These are phyloP conservation scores for Chloebia gouldiae DNA, from an alignment of 2,113 vertebrate species.

Conservation along the genomic window DNA sequence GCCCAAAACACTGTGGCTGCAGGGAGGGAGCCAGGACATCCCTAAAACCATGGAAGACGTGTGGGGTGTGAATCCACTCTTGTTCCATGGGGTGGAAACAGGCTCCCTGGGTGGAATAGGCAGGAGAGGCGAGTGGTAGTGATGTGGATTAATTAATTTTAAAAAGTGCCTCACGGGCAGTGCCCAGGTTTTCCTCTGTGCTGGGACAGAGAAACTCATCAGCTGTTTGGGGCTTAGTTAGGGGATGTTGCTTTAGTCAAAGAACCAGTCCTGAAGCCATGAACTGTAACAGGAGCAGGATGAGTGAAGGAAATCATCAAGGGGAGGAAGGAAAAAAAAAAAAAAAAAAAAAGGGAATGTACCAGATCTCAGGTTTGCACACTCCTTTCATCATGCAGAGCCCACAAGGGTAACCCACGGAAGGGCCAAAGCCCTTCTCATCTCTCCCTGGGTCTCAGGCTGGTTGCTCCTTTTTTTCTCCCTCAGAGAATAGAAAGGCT, in stretches of 20 bases:
- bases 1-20: neutral
- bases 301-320: constrained; percentile 21
- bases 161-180: neutral
- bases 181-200: neutral
- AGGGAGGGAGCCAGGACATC: neutral
- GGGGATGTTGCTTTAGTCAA: neutral
- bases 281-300: constrained; percentile 16
- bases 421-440: neutral
- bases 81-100: neutral
- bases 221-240: neutral
- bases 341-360: neutral
- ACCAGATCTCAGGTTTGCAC: constrained; percentile 29
- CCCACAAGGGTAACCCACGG: neutral
- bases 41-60: neutral
- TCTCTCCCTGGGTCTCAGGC: neutral
- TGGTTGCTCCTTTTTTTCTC: neutral
- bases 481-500: neutral
- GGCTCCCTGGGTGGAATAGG: neutral
- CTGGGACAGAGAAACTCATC: neutral
- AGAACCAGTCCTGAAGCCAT: neutral
- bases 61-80: neutral
- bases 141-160: constrained; percentile 1
- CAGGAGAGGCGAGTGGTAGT: neutral
- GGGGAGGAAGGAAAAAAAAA: neutral
- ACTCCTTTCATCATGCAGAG: neutral